phyloP scores from a whole-genome alignment of 2,113 vertebrate species.

The Leptodactylus fuscus region DNA sequence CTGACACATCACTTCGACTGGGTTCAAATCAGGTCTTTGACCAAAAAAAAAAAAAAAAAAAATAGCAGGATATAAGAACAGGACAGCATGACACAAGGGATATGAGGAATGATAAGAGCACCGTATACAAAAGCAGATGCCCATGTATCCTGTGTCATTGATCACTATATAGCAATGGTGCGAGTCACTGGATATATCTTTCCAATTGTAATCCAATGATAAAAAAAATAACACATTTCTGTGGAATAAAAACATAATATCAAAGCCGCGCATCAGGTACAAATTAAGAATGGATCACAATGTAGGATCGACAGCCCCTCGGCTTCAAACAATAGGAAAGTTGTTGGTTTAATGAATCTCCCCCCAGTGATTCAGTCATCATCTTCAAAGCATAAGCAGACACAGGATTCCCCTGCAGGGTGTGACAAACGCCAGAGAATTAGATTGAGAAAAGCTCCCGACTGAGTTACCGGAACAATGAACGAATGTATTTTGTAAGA shows the following conservation, averaged over 20 bases:
- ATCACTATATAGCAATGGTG: not conserved
- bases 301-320: not conserved
- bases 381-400: slow-evolving; percentile 25
- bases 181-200: not conserved
- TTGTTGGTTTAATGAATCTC: slow-evolving; percentile 26
- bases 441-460: slow-evolving; percentile 7
- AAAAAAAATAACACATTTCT: not conserved
- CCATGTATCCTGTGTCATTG: not conserved
- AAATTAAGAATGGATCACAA: not conserved
- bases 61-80: not conserved
- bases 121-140: not conserved
- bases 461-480: not conserved
- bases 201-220: not conserved
- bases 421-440: slow-evolving; percentile 26
- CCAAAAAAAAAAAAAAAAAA: too few relatives aligned
- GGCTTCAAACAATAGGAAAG: not conserved
- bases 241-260: not conserved
- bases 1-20: not conserved
- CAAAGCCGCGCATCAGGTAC: not conserved
- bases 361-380: slow-evolving; percentile 23
- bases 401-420: slow-evolving; percentile 36
- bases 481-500: slow-evolving; percentile 16
- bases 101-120: not conserved
- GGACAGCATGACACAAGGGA: not conserved
- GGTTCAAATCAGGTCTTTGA: not conserved